Base-by-base conservation (phyloP, 2,113 vertebrate species). In the Smithornis capensis region DNA sequence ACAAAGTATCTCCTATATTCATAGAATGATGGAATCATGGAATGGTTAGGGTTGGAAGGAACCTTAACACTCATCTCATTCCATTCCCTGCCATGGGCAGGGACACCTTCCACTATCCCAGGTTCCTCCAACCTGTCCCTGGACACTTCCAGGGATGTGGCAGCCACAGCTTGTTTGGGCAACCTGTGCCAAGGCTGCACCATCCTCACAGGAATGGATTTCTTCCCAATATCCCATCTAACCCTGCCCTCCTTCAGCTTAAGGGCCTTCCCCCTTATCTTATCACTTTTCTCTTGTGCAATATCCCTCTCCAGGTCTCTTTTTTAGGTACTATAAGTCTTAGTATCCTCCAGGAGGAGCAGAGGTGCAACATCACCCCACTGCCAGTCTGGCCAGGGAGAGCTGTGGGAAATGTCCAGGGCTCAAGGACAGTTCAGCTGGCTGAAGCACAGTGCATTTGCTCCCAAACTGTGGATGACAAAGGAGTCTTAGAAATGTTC, bases 391-490 rank as follows among this genome's bases (percentile, higher is more conserved):
- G 45, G 56, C 19, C 52, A 11, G 40, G 50, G 50, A 28, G 4
- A 33, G 19, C 18, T 13, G 18, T 19, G 10, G 7, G 7, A 37
- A 11, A 0, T 7, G 73, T 22, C 29, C 7, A 17, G 31, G 6
- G 65, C 62, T 85, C 68, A 56, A 17, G 50, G 42, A 3, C 55
- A 64, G 57, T 59, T 73, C 78, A 63, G 65, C 86, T 42, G 74
- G 9, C 52, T 3, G 1, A 10, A 35, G 70, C 10, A 31, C 42
- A 23, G 24, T 0, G 0, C 19, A 7, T 47, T 62, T 2, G 0
- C 22, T 71, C 56, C 92, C 1, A 0, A 92, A 12, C 60, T 6
- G 11, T 45, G 19, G n/a, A 29, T 56, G n/a, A 59, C 83, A 89
- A 44, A 78, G 47, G 16, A 71, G 7, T 21, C 78, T 60, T 71